These are phyloP conservation scores for Morus bassanus DNA, from an alignment of 2,797 vertebrate genomes.

Conservation along the genomic window DNA sequence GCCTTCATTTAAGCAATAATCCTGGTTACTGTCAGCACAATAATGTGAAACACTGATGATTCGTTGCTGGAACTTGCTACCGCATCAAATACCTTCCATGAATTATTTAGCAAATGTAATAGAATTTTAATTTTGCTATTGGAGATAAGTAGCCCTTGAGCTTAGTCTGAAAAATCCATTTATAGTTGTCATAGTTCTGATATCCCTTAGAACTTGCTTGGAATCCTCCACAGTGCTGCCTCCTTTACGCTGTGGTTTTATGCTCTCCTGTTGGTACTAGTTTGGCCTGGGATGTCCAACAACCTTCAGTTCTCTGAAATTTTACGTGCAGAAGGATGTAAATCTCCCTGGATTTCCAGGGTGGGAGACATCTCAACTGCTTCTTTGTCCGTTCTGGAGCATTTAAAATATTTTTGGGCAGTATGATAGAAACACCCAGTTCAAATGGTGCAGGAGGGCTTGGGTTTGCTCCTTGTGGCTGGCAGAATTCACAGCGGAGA, in stretches of 20 bases:
- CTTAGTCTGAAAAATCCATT: conserved; percentile 25
- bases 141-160: conserved; percentile 20
- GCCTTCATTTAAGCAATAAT: neutral
- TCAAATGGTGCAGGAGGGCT: neutral
- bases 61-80: neutral
- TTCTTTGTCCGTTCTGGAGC: neutral
- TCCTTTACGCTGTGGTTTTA: neutral
- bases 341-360: neutral
- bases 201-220: neutral
- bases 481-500: rapidly evolving
- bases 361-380: neutral
- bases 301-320: neutral
- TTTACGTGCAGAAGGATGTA: neutral
- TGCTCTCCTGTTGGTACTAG: neutral
- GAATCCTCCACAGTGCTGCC: neutral
- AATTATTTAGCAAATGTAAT: conserved; percentile 63
- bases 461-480: neutral
- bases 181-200: neutral
- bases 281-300: neutral
- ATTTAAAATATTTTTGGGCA: neutral
- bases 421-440: rapidly evolving
- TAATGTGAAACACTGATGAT: neutral
- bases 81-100: neutral
- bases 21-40: neutral
- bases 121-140: conserved; percentile 44